phyloP scores from a whole-genome alignment of 2,113 vertebrate genomes.

The Lonchura striata region DNA sequence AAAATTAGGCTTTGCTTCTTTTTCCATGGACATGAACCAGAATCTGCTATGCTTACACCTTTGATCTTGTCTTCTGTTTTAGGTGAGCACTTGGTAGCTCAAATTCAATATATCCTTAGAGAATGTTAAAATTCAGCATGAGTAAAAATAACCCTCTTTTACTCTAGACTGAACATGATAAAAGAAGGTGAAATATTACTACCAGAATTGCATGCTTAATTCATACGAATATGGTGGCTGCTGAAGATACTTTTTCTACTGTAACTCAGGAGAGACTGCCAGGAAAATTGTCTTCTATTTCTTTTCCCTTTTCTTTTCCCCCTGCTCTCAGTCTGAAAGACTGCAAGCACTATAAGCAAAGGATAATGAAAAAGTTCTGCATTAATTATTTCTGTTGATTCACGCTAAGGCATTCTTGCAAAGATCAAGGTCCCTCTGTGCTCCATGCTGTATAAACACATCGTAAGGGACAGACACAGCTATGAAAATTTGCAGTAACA shows the following conservation, averaged over 20 bases:
- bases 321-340: neutral
- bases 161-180: neutral
- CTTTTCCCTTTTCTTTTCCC: neutral
- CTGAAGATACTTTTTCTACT: neutral
- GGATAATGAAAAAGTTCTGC: neutral
- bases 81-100: neutral
- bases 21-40: neutral
- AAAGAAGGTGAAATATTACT: neutral
- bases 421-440: neutral
- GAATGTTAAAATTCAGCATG: neutral
- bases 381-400: neutral
- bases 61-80: neutral
- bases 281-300: neutral
- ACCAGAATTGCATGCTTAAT: neutral
- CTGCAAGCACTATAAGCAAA: neutral
- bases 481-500: neutral
- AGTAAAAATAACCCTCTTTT: neutral
- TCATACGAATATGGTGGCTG: neutral
- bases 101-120: neutral
- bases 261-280: neutral
- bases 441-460: neutral
- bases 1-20: neutral
- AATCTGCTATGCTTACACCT: accelerated
- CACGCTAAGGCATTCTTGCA: neutral
- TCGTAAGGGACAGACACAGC: neutral